Evolutionary conservation across 2,797 vertebrate species (phyloP).

Genomic region (Anableps anableps): DNA sequence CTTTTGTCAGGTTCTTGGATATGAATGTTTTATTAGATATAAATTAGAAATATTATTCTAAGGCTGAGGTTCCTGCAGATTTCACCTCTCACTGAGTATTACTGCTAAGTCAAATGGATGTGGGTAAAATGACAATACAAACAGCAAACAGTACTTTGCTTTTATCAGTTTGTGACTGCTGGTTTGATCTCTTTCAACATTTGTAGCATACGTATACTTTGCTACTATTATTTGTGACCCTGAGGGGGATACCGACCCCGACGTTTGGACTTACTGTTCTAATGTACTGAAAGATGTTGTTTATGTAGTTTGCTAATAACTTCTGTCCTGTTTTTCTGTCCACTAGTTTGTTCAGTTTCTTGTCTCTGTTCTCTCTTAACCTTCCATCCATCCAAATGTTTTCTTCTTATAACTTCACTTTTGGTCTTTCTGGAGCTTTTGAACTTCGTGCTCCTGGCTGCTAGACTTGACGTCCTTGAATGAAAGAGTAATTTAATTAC

Average conservation of each 20-base stretch:
- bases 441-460: conserved; percentile 18
- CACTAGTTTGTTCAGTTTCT: neutral
- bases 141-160: too few relatives aligned
- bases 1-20: too few relatives aligned
- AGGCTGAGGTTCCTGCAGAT: too few relatives aligned
- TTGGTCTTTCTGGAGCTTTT: conserved; percentile 9
- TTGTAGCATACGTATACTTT: neutral
- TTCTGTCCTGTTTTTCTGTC: too few relatives aligned
- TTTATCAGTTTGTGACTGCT: too few relatives aligned
- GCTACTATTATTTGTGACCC: neutral
- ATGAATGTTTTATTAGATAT: neutral
- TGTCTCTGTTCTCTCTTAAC: neutral
- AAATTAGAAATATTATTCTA: neutral
- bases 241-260: neutral
- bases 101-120: too few relatives aligned
- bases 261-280: neutral
- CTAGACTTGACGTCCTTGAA: conserved; percentile 44
- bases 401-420: neutral
- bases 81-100: too few relatives aligned
- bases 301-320: neutral
- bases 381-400: conserved; percentile 7
- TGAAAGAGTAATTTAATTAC: conserved; percentile 51
- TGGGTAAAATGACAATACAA: too few relatives aligned
- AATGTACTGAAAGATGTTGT: neutral
- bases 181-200: neutral